Evolutionary conservation across 2,888 invertebrate genomes (phyloP).

Genomic region (Ellobium chinense): DNA sequence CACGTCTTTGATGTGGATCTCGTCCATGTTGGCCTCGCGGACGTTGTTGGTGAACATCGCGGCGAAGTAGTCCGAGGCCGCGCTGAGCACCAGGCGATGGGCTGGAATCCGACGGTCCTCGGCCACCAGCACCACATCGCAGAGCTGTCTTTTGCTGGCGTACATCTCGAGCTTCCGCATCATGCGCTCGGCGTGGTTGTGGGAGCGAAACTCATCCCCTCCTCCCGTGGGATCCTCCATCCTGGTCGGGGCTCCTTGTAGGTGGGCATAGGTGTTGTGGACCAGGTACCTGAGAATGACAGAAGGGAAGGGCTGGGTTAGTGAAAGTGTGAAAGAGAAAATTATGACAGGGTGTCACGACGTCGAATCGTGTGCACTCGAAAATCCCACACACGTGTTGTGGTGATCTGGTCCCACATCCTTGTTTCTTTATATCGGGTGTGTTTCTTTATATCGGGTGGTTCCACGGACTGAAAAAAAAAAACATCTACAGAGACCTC

Average conservation of each 20-base stretch:
- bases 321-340: too few relatives aligned
- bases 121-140: conserved; percentile 92
- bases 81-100: conserved; percentile 92
- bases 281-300: conserved; percentile 69
- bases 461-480: too few relatives aligned
- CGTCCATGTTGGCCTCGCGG: conserved; percentile 89
- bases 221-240: conserved; percentile 56
- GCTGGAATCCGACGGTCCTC: conserved; percentile 86
- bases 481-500: too few relatives aligned
- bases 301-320: neutral
- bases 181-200: conserved; percentile 88
- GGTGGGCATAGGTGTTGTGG: conserved; percentile 72
- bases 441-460: too few relatives aligned
- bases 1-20: conserved; percentile 91
- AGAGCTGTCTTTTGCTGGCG: conserved; percentile 89
- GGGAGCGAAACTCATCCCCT: conserved; percentile 75
- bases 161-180: conserved; percentile 90
- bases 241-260: conserved; percentile 48
- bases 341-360: too few relatives aligned
- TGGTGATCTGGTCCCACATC: too few relatives aligned
- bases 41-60: conserved; percentile 96
- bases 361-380: too few relatives aligned
- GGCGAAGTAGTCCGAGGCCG: conserved; percentile 95
- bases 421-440: too few relatives aligned
- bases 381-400: too few relatives aligned